These are phyloP conservation scores for Nothoprocta perdicaria DNA, from an alignment of 2,113 vertebrate genomes.

Conservation along the genomic window DNA sequence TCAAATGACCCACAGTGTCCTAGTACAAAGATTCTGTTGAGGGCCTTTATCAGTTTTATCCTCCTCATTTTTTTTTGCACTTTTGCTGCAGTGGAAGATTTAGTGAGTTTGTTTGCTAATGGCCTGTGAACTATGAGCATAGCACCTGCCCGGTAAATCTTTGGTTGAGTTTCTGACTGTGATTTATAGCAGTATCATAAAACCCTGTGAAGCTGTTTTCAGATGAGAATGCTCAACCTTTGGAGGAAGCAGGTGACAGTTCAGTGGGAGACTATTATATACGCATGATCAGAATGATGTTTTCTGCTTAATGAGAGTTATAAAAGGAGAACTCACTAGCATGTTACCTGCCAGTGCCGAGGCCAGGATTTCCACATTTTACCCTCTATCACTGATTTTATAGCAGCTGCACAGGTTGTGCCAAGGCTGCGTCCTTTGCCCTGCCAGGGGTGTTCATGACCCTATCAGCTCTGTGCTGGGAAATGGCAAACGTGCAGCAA, in stretches of 20 bases:
- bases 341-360: fast-evolving
- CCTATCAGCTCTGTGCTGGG: background rate
- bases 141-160: background rate
- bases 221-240: background rate
- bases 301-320: background rate
- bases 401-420: background rate
- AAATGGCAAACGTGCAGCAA: background rate
- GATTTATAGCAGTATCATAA: background rate
- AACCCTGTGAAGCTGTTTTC: background rate
- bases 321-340: background rate
- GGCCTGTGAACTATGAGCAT: background rate
- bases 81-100: background rate
- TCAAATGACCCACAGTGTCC: background rate
- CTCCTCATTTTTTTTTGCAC: background rate
- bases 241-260: fast-evolving
- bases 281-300: background rate
- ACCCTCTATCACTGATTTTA: background rate
- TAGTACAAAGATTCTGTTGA: background rate
- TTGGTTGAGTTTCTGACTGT: background rate
- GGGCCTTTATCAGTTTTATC: background rate
- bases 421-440: constrained; percentile 47
- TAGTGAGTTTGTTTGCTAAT: background rate
- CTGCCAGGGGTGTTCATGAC: background rate
- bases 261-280: fast-evolving
- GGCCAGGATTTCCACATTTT: background rate